phyloP scores from a whole-genome alignment of 2,113 vertebrate species.

The Dolichallabes microphthalmus region DNA sequence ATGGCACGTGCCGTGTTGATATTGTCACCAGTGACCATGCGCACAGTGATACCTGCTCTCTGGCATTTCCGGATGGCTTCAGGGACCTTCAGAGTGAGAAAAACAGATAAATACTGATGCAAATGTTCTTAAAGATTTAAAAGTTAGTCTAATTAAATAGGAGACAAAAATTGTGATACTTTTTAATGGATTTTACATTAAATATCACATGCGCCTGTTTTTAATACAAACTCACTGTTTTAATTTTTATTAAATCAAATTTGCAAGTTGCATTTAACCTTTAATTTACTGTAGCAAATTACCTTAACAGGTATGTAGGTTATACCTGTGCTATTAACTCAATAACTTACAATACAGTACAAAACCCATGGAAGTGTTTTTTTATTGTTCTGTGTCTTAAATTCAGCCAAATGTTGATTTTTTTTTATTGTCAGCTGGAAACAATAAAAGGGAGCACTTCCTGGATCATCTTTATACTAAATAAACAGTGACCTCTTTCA shows the following conservation, averaged over 20 bases:
- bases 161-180: neutral
- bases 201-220: neutral
- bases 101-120: neutral
- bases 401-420: neutral
- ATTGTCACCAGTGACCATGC: constrained; percentile 91
- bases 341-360: neutral
- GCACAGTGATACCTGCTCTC: constrained; percentile 87
- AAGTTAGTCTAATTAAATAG: neutral
- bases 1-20: constrained; percentile 89
- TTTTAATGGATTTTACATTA: neutral
- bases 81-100: constrained; percentile 74
- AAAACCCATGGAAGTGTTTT: neutral
- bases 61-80: constrained; percentile 89
- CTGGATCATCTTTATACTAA: neutral
- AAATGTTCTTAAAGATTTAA: neutral
- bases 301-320: neutral
- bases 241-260: neutral
- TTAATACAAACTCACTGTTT: neutral
- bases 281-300: neutral
- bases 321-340: neutral
- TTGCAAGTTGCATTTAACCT: neutral
- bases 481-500: neutral
- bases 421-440: neutral
- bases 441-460: neutral
- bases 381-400: neutral